Base-by-base conservation (phyloP, 2,888 invertebrate species). In the Pseudococcus jackbeardsleyi region DNA sequence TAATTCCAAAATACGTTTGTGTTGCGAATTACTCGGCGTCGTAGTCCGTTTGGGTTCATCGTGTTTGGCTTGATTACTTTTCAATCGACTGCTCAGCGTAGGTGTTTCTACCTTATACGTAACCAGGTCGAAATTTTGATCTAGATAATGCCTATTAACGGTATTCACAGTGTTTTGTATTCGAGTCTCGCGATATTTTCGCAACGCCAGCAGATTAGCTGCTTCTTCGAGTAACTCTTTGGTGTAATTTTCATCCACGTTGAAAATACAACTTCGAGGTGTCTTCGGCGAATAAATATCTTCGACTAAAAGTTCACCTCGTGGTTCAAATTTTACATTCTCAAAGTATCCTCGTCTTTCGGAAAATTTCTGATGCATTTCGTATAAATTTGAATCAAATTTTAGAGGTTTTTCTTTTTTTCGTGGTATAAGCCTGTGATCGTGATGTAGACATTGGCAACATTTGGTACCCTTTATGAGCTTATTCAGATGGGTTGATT, bases 301-400 rank as follows among this genome's bases (percentile, higher is more conserved):
- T 15, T 88, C 88, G 88, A 88, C 22, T n/a, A 79, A 4, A 7
- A 77, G 22, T n/a, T 50, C 79, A 26, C 11, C 11, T 50, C 33
- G 22, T 11, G 19, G 68, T 12, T 19, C 12, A 12, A 6, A 1
- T 33, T 64, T 39, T 0, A 9, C 6, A 15, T 54, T 54, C 72
- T 89, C 94, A 90, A 93, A 93, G 90, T 93, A 93, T 26, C 93
- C 93, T 89, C 94, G 93, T 72, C 95, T 93, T 90, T 94, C 94
- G 22, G 94, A 91, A 91, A 93, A 95, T 91, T 95, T 95, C 90
- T 93, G 93, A 90, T 95, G 95, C 90, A 94, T 93, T 90, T 95
- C 95, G 8, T 94, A 92, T 84, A 95, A 92, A 90, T 93, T 93
- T 1, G 87, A n/a, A 17, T 77, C 33, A 12, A 33, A 42, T 17